A percentile compares a stretch with the other conserved stretches of the same genome.
Evolutionary conservation across 2,797 vertebrate species (phyloP).

Genomic region (Semotilus atromaculatus): DNA sequence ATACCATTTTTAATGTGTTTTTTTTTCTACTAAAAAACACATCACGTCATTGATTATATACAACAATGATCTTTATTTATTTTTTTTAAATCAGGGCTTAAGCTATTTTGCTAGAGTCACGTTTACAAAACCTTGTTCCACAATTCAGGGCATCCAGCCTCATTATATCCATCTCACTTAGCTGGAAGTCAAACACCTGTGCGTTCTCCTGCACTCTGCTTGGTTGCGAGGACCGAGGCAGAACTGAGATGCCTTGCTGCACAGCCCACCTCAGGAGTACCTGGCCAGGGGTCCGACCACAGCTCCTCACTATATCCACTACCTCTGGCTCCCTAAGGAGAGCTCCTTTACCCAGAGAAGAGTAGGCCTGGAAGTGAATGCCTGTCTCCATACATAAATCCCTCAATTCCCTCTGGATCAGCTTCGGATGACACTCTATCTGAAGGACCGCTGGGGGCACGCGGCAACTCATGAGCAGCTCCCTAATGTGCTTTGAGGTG

Average conservation of each 20-base stretch:
- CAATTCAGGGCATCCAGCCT: conserved; percentile 58
- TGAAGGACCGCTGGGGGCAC: conserved; percentile 69
- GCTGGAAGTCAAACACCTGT: conserved; percentile 63
- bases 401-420: conserved; percentile 63
- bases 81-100: conserved; percentile 41
- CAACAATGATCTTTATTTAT: not conserved
- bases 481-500: conserved; percentile 61
- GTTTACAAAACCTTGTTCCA: conserved; percentile 63
- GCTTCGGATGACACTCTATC: conserved; percentile 67
- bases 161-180: conserved; percentile 57
- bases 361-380: conserved; percentile 73
- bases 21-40: not conserved
- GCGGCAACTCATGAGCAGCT: conserved; percentile 57
- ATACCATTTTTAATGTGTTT: not conserved
- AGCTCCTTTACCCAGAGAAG: conserved; percentile 68
- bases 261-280: conserved; percentile 71
- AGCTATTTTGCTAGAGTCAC: conserved; percentile 63
- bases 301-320: conserved; percentile 42
- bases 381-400: conserved; percentile 56
- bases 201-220: conserved; percentile 63
- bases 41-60: not conserved
- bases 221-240: conserved; percentile 66
- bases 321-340: conserved; percentile 61
- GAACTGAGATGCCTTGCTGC: conserved; percentile 66
- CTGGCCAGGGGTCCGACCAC: conserved; percentile 62